Evolutionary conservation across 2,888 invertebrate species (phyloP), one percentile per base, ranked within the genome.

Genomic region (Carabus problematicus): DNA sequence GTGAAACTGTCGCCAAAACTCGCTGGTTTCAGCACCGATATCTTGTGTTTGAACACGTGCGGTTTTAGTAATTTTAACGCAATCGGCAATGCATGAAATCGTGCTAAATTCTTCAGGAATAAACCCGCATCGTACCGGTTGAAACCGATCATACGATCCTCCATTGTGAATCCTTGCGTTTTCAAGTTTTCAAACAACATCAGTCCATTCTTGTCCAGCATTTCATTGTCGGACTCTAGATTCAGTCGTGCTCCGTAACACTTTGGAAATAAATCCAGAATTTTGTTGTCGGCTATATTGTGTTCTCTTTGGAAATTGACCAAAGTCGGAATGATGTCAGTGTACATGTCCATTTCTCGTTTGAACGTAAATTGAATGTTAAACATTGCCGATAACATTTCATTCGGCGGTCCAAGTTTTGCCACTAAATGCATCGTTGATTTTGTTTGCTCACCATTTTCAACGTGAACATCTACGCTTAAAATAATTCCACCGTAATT

Each of bases 401-500:
- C 84, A 64, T 86, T 86, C 1, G 83, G 82, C 0, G 88, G 88
- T 12, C 85, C 81, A 71, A 87, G 77, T 75, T 88, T 88, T 0
- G 86, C 88, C 1, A 88, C 84, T 8, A 88, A 72, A 43, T 85
- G 74, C 19, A 86, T 72, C 8, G 80, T 78, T 71, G 83, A 80
- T 64, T 75, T 72, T 40, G 74, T 72, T 0, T 64, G 70, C 1
- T 74, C 49, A 29, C 72, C 66, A 40, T 72, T 72, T 70, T 76
- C 75, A 8, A 84, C 73, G 71, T 77, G 79, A 0, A 83, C 74
- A 45, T 80, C 77, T 2, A 81, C 74, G 0, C 82, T 81, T 0
- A 87, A 74, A 79, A 88, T 87, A 0, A 85, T 80, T 72, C 88
- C 88, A 3, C 88, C 88, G 75, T 88, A 88, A 75, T 88, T 88